phyloP scores from a whole-genome alignment of 2,113 vertebrate genomes.

The Dasypus novemcinctus region DNA sequence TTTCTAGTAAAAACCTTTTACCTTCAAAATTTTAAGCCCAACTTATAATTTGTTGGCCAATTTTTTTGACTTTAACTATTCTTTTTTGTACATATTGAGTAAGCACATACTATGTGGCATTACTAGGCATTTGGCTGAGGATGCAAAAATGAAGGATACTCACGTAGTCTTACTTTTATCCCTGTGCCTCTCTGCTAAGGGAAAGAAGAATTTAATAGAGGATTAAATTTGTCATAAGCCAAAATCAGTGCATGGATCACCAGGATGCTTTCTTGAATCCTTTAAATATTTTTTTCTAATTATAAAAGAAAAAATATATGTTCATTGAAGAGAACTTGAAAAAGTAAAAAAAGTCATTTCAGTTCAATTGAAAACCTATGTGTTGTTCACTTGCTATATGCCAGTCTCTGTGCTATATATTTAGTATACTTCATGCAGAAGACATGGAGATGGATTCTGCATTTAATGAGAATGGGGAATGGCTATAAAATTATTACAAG shows the following conservation, averaged over 20 bases:
- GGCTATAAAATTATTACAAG: not conserved
- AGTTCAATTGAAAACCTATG: not conserved
- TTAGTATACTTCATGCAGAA: not conserved
- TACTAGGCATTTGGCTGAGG: not conserved
- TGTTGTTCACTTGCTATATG: not conserved
- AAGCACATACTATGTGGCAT: not conserved
- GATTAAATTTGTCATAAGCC: not conserved
- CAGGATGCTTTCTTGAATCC: not conserved
- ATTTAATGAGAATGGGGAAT: not conserved
- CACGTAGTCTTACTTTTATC: not conserved
- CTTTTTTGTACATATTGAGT: not conserved
- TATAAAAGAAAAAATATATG: not conserved
- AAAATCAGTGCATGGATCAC: not conserved
- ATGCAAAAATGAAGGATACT: not conserved
- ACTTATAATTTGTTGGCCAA: not conserved
- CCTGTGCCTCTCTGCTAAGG: not conserved
- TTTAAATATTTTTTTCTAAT: not conserved
- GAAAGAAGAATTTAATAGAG: not conserved
- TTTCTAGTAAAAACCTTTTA: not conserved
- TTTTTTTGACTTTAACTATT: slow-evolving; percentile 7
- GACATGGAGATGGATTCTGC: not conserved
- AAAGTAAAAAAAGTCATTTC: not conserved
- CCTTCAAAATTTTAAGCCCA: not conserved
- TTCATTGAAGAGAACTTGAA: not conserved
- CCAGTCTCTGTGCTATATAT: not conserved